Evolutionary conservation across 2,797 vertebrate species (phyloP).

Genomic region (Myripristis jacobus): DNA sequence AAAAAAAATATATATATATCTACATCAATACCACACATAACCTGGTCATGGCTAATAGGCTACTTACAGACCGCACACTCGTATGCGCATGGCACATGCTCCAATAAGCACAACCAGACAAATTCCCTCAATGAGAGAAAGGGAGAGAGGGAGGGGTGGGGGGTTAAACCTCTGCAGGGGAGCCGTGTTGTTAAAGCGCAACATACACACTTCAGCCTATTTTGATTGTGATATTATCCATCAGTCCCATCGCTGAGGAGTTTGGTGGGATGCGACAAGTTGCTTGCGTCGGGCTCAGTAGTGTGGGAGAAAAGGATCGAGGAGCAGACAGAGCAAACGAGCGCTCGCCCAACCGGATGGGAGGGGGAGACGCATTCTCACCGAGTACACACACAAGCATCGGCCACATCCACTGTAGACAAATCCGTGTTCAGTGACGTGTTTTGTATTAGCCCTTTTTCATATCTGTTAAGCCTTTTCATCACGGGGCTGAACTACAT

Average conservation of each 20-base stretch:
- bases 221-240: constrained; percentile 50
- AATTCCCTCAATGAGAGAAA: constrained; percentile 46
- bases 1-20: constrained; percentile 6
- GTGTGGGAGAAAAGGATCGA: constrained; percentile 64
- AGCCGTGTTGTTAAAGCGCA: constrained; percentile 32
- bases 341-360: constrained; percentile 61
- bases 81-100: constrained; percentile 64
- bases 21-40: constrained; percentile 53
- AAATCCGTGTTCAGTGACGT: constrained; percentile 82
- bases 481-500: constrained; percentile 50
- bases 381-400: constrained; percentile 74
- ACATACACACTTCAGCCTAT: constrained; percentile 38
- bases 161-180: no score
- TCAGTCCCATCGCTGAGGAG: constrained; percentile 47
- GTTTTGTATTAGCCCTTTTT: constrained; percentile 70
- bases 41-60: constrained; percentile 63
- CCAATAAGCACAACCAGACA: constrained; percentile 75
- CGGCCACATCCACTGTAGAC: constrained; percentile 78
- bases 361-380: constrained; percentile 74
- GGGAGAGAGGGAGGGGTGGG: neutral
- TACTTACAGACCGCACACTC: constrained; percentile 58
- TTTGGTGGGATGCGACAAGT: constrained; percentile 80
- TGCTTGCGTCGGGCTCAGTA: constrained; percentile 69
- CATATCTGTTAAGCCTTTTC: constrained; percentile 44
- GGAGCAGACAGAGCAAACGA: constrained; percentile 65